A percentile compares a stretch with the other conserved stretches of the same genome.
These are phyloP conservation scores for Phyllopteryx taeniolatus DNA, from an alignment of 2,113 vertebrate genomes.

Conservation along the genomic window DNA sequence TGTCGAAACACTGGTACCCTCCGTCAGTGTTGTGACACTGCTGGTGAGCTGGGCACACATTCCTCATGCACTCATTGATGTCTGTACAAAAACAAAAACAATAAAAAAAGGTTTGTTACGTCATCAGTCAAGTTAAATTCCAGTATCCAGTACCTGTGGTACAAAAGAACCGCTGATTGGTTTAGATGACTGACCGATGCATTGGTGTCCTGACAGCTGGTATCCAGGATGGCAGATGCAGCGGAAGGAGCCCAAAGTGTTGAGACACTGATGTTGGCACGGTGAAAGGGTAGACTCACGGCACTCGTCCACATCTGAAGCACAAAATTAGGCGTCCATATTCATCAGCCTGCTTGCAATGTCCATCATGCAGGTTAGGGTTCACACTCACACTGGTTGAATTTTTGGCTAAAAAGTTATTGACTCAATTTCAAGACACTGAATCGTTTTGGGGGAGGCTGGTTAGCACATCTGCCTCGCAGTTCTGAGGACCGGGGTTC, in stretches of 20 bases:
- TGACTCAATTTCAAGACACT: too few species aligned
- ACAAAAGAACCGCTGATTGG: background rate
- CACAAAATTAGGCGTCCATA: constrained; percentile 9
- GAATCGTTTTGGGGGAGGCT: too few species aligned
- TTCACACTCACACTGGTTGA: too few species aligned
- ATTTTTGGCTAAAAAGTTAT: too few species aligned
- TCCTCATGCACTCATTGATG: constrained; percentile 76
- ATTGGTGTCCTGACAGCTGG: constrained; percentile 74
- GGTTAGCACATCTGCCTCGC: too few species aligned
- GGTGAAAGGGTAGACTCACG: constrained; percentile 74
- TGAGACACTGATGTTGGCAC: constrained; percentile 79
- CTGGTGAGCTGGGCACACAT: constrained; percentile 73
- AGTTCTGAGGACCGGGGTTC: too few species aligned
- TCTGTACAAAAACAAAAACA: constrained; percentile 51
- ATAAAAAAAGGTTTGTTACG: background rate
- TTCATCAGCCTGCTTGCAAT: background rate
- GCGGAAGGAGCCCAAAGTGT: constrained; percentile 77
- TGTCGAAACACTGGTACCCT: constrained; percentile 78
- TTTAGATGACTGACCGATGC: constrained; percentile 67
- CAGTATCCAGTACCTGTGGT: background rate
- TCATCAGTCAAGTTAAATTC: background rate
- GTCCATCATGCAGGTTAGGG: too few species aligned
- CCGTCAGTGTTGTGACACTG: constrained; percentile 79
- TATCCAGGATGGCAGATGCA: constrained; percentile 77
- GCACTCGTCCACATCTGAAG: constrained; percentile 79